Evolutionary conservation across 2,113 vertebrate species (phyloP).

Genomic region (Podocnemis expansa): DNA sequence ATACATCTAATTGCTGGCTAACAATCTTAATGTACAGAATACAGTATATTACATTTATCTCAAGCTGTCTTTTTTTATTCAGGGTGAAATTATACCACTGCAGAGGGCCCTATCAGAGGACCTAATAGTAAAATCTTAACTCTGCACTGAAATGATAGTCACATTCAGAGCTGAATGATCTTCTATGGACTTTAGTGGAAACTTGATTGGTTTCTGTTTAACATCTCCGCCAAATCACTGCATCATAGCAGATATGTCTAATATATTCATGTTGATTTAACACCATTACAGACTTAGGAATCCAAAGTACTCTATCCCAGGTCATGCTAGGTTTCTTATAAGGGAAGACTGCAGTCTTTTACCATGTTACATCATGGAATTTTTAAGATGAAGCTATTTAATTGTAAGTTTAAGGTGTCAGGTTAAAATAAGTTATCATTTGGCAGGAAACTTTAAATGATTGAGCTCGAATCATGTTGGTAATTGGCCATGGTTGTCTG

Average conservation of each 20-base stretch:
- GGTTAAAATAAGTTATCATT: not conserved
- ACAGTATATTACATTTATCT: not conserved
- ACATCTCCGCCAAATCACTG: not conserved
- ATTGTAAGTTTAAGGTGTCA: not conserved
- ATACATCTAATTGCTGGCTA: not conserved
- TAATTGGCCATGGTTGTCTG: constrained; percentile 14
- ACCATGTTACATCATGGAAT: not conserved
- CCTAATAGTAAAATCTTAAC: not conserved
- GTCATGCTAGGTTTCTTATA: not conserved
- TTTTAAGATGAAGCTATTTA: not conserved
- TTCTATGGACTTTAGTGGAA: not conserved
- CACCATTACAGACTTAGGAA: not conserved
- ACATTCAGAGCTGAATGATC: not conserved
- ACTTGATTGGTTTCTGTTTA: not conserved
- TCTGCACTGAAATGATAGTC: not conserved
- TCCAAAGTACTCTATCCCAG: not conserved
- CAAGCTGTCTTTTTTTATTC: not conserved
- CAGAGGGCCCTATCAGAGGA: not conserved
- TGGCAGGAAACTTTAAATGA: constrained; percentile 12
- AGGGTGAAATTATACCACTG: not conserved
- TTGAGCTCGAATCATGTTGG: not conserved
- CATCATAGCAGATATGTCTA: not conserved
- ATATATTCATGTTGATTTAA: not conserved
- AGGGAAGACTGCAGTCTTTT: not conserved
- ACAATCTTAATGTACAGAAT: not conserved